Evolutionary conservation across 2,113 vertebrate genomes (phyloP).

Genomic region (Urocitellus parryii): DNA sequence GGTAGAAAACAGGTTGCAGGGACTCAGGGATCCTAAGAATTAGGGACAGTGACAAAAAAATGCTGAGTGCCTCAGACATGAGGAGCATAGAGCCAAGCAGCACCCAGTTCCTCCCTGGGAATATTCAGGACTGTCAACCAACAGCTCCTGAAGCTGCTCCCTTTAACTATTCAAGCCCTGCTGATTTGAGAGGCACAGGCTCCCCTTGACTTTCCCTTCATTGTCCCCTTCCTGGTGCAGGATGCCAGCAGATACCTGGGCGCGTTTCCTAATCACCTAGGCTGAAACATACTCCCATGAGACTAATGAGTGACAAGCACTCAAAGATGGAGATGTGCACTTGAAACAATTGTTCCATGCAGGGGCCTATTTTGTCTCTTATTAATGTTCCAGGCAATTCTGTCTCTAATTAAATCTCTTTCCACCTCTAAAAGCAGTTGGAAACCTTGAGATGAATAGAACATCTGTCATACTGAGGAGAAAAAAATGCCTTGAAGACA

Average conservation of each 20-base stretch:
- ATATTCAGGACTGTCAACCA: background rate
- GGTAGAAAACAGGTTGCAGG: background rate
- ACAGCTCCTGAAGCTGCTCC: too few species aligned
- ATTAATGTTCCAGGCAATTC: background rate
- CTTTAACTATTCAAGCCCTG: background rate
- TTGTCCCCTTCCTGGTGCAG: background rate
- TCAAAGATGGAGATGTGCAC: background rate
- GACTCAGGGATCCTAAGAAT: too few species aligned
- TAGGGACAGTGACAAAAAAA: background rate
- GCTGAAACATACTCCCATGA: background rate
- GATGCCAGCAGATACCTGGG: background rate
- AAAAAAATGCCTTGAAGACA: constrained; percentile 9
- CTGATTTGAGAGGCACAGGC: background rate
- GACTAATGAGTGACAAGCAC: too few species aligned
- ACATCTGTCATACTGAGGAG: background rate
- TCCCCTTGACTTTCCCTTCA: background rate
- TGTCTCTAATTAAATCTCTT: background rate
- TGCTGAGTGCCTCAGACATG: background rate
- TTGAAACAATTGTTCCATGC: background rate
- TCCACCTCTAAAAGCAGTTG: background rate
- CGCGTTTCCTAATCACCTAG: background rate
- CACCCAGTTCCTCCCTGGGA: background rate
- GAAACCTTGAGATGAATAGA: background rate
- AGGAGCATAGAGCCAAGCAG: background rate
- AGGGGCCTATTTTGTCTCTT: background rate